phyloP scores from a whole-genome alignment of 2,888 invertebrate genomes.

The Heliconius erato region DNA sequence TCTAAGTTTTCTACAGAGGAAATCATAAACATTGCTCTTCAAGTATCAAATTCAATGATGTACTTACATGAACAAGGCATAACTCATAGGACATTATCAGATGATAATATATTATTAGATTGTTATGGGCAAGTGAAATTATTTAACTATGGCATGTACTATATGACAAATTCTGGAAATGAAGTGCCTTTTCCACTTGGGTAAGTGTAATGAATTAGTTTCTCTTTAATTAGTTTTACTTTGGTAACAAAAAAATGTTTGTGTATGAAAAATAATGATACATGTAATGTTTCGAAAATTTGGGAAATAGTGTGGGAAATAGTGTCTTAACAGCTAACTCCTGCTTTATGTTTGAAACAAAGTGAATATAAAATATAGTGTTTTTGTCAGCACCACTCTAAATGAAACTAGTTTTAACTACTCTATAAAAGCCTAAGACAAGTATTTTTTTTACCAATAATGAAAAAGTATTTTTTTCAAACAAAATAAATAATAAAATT shows the following conservation, averaged over 20 bases:
- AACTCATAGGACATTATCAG: constrained; percentile 92
- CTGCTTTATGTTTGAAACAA: too few species aligned
- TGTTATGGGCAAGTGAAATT: constrained; percentile 91
- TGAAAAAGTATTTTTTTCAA: too few species aligned
- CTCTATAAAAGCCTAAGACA: too few species aligned
- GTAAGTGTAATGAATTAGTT: constrained; percentile 73
- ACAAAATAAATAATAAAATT: too few species aligned
- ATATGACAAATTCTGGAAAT: constrained; percentile 94
- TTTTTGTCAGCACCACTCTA: too few species aligned
- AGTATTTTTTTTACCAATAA: too few species aligned
- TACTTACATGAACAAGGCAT: constrained; percentile 91
- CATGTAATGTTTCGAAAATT: not conserved
- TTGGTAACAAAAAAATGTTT: not conserved
- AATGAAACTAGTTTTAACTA: too few species aligned
- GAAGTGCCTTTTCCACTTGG: constrained; percentile 96
- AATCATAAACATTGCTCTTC: constrained; percentile 88
- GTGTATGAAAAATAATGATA: too few species aligned
- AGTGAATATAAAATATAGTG: not conserved
- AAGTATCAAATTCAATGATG: constrained; percentile 90
- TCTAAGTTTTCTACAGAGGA: constrained; percentile 77
- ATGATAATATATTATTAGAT: constrained; percentile 93
- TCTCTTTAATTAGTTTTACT: too few species aligned
- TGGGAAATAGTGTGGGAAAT: too few species aligned
- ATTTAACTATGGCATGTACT: constrained; percentile 96
- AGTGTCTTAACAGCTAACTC: not conserved